These are phyloP conservation scores for Leptogaster cylindrica DNA, from an alignment of 2,888 invertebrate species.

Conservation along the genomic window DNA sequence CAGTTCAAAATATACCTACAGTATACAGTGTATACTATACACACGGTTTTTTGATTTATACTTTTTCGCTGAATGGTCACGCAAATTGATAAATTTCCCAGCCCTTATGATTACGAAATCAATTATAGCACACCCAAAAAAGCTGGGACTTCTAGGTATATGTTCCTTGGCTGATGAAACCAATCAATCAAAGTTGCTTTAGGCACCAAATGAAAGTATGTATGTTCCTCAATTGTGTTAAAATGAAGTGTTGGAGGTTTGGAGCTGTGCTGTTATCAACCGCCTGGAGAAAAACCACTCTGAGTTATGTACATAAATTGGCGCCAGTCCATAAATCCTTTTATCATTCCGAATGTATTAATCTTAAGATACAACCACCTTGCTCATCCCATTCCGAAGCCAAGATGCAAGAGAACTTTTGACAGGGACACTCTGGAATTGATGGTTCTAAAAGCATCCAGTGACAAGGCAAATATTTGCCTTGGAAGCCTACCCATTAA, in stretches of 20 bases:
- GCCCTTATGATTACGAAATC: too few relatives aligned
- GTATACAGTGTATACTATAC: too few relatives aligned
- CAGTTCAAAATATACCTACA: too few relatives aligned
- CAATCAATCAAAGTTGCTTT: constrained; percentile 25
- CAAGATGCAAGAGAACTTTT: constrained; percentile 30
- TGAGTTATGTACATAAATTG: constrained; percentile 42
- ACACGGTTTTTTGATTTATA: too few relatives aligned
- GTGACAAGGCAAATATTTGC: constrained; percentile 47
- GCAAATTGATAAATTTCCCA: too few relatives aligned
- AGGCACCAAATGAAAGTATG: neutral
- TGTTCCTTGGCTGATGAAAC: constrained; percentile 10
- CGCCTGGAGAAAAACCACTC: constrained; percentile 9
- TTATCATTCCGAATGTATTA: constrained; percentile 45
- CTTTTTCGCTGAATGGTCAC: too few relatives aligned
- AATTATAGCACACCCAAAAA: too few relatives aligned
- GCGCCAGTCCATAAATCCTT: constrained; percentile 39
- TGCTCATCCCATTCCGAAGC: neutral
- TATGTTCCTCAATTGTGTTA: neutral
- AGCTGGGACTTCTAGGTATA: too few relatives aligned
- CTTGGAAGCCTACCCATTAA: constrained; percentile 41
- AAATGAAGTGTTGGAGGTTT: neutral
- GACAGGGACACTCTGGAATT: constrained; percentile 41
- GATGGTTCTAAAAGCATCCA: constrained; percentile 45
- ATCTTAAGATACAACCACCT: constrained; percentile 35
- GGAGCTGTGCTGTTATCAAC: constrained; percentile 6